A percentile compares a stretch with the other conserved stretches of the same genome.
Evolutionary conservation across 2,888 invertebrate genomes (phyloP).

Genomic region (Pherbina coryleti): DNA sequence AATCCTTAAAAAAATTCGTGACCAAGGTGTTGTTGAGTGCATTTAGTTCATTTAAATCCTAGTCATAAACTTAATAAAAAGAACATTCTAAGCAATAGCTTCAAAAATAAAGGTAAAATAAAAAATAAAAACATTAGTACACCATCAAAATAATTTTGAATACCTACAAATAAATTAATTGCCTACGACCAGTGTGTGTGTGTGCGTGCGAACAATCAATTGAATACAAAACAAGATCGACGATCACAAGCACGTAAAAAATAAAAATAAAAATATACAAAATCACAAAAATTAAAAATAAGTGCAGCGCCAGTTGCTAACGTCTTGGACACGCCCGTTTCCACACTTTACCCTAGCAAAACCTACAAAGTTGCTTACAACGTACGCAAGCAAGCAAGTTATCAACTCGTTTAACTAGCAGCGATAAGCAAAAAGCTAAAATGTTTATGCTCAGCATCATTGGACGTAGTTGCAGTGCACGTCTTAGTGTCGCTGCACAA

Average conservation of each 20-base stretch:
- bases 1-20: conserved; percentile 1
- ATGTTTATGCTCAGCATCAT: conserved; percentile 38
- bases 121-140: neutral
- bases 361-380: neutral
- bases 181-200: conserved; percentile 11
- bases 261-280: conserved; percentile 22
- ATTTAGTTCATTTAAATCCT: conserved; percentile 43
- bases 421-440: neutral
- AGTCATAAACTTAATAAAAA: conserved; percentile 31
- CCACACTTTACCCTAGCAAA: neutral
- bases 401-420: neutral
- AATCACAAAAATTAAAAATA: conserved; percentile 1
- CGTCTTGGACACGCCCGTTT: neutral
- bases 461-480: conserved; percentile 30
- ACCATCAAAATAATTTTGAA: neutral
- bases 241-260: conserved; percentile 15
- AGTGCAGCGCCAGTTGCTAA: conserved; percentile 16
- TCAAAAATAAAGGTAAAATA: neutral
- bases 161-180: conserved; percentile 7
- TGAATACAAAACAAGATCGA: conserved; percentile 7
- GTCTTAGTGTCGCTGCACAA: conserved; percentile 59
- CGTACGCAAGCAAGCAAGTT: neutral
- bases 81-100: neutral
- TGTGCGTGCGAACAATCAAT: conserved; percentile 10
- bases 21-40: neutral